phyloP scores from a whole-genome alignment of 2,888 invertebrate genomes.

The Cosmia trapezina region DNA sequence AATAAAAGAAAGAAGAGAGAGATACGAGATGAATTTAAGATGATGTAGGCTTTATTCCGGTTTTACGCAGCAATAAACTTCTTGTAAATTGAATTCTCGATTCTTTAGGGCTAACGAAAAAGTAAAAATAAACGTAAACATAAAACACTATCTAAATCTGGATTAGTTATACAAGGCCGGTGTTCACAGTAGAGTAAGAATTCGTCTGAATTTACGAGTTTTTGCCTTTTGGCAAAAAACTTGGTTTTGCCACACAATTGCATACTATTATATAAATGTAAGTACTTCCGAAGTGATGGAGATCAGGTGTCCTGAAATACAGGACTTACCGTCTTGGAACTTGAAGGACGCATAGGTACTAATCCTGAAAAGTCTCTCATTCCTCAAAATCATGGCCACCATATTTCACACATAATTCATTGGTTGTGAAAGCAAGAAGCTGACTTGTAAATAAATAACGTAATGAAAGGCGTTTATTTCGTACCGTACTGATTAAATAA shows the following conservation, averaged over 20 bases:
- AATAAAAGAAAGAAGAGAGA: conserved; percentile 18
- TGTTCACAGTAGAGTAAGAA: background rate
- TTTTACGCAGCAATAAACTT: conserved; percentile 49
- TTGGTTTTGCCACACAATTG: background rate
- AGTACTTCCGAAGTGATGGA: background rate
- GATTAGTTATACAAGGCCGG: conserved; percentile 24
- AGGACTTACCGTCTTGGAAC: background rate
- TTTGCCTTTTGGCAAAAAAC: background rate
- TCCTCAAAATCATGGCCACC: conserved; percentile 56
- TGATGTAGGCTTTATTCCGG: conserved; percentile 11
- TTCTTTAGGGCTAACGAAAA: conserved; percentile 43
- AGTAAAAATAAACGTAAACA: conserved; percentile 44
- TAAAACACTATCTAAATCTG: conserved; percentile 35
- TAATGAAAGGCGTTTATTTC: conserved; percentile 75
- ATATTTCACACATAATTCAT: conserved; percentile 72
- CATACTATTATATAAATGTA: no score
- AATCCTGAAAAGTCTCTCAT: background rate
- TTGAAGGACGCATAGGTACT: background rate
- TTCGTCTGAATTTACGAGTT: background rate
- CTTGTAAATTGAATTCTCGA: conserved; percentile 47
- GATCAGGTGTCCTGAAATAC: background rate
- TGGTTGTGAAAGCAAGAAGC: conserved; percentile 74
- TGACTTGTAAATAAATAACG: conserved; percentile 79
- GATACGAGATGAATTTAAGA: conserved; percentile 20
- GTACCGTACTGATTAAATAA: conserved; percentile 65